Percentiles rank a stretch among this genome's conserved stretches.
Conservation (phyloP, 2,113 vertebrate genomes). For the Strix uralensis region DNA sequence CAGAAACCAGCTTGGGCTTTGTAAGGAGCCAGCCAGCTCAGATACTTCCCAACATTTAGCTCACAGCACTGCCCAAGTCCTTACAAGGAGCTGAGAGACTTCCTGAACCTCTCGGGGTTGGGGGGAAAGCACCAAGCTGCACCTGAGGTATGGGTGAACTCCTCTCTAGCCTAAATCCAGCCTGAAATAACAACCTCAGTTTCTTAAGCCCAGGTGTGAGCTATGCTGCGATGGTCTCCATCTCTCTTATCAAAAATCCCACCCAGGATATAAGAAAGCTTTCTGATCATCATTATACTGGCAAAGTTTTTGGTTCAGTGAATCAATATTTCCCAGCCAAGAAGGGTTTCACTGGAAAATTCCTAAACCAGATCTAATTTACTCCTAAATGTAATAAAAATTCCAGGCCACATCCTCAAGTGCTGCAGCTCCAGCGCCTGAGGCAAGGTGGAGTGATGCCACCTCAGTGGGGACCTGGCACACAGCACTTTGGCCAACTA, state of each 20-base stretch:
- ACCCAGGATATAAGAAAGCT: neutral
- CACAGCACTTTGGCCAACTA: neutral
- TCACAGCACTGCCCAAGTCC: neutral
- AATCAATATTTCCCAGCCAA: neutral
- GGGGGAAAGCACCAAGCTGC: neutral
- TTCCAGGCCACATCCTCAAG: neutral
- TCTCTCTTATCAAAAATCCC: neutral
- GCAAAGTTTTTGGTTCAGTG: neutral
- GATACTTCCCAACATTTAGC: fast-evolving
- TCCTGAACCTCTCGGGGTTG: neutral
- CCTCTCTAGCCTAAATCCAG: neutral
- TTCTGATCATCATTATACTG: neutral
- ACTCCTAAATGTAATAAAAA: neutral
- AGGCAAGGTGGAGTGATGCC: neutral
- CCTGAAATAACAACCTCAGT: neutral
- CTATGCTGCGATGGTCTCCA: neutral
- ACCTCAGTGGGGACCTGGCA: conserved; percentile 1
- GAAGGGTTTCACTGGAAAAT: neutral
- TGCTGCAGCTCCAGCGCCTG: neutral
- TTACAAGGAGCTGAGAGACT: neutral
- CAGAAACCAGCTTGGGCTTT: neutral
- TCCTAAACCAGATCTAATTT: neutral
- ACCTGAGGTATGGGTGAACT: neutral
- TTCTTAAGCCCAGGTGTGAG: neutral
- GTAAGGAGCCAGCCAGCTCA: neutral